These are phyloP conservation scores for Myotis myotis DNA, from an alignment of 2,797 vertebrate genomes.

Conservation along the genomic window DNA sequence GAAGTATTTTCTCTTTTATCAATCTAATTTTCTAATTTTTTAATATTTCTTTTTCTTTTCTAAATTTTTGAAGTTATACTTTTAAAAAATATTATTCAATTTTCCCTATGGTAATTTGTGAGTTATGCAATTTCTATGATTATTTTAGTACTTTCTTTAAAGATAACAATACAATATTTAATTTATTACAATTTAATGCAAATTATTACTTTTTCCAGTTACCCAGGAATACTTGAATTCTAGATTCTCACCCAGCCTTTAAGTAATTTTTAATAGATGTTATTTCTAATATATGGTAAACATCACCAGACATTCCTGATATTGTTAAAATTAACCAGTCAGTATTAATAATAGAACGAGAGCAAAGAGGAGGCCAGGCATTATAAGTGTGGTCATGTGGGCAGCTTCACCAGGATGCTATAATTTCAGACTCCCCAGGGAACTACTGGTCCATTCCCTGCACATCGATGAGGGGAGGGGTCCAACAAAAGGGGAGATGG, in stretches of 20 bases:
- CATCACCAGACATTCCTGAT: neutral
- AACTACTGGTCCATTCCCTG: too few relatives aligned
- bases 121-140: neutral
- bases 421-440: too few relatives aligned
- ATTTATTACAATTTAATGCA: neutral
- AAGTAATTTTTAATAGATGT: neutral
- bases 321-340: neutral
- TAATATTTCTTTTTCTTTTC: neutral
- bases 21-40: neutral
- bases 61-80: neutral
- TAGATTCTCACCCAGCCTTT: neutral
- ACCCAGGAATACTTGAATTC: neutral
- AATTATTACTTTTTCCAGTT: neutral
- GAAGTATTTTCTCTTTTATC: neutral
- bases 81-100: neutral
- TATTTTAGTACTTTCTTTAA: neutral
- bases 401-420: too few relatives aligned
- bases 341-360: too few relatives aligned
- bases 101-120: neutral
- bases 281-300: neutral
- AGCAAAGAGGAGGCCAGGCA: too few relatives aligned
- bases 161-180: neutral
- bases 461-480: too few relatives aligned
- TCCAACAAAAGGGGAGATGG: too few relatives aligned
- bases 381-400: too few relatives aligned